Conservation (phyloP, 2,113 vertebrate species). For the Panthera uncia region DNA sequence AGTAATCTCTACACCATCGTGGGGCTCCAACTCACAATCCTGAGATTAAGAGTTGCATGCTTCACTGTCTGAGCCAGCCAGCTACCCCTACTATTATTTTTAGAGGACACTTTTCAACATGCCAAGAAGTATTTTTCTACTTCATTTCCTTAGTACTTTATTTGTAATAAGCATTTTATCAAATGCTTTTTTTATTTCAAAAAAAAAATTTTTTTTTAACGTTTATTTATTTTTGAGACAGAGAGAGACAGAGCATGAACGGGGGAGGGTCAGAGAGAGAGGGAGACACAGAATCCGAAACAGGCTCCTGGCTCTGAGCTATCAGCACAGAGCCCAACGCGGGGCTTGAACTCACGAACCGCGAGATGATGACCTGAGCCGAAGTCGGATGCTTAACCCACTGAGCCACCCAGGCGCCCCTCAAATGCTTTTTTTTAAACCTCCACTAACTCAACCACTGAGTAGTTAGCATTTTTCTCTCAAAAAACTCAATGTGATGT, state of each 20-base stretch:
- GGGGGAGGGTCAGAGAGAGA: too few species aligned
- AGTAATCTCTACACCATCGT: background rate
- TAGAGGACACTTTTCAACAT: background rate
- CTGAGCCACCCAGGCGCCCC: background rate
- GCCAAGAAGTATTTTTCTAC: background rate
- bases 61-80: background rate
- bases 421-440: background rate
- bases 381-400: background rate
- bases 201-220: too few species aligned
- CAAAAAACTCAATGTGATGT: background rate
- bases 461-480: background rate
- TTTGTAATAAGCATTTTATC: background rate
- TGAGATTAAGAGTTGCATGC: background rate
- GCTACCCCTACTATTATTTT: background rate
- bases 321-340: background rate
- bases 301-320: background rate
- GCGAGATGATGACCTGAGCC: background rate
- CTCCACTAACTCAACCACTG: background rate
- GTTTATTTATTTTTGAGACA: background rate
- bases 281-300: background rate
- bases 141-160: background rate
- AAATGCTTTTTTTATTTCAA: background rate
- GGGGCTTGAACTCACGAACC: background rate
- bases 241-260: background rate
- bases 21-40: background rate